Base-by-base conservation (phyloP, 2,113 vertebrate species). In the Datnioides undecimradiatus region DNA sequence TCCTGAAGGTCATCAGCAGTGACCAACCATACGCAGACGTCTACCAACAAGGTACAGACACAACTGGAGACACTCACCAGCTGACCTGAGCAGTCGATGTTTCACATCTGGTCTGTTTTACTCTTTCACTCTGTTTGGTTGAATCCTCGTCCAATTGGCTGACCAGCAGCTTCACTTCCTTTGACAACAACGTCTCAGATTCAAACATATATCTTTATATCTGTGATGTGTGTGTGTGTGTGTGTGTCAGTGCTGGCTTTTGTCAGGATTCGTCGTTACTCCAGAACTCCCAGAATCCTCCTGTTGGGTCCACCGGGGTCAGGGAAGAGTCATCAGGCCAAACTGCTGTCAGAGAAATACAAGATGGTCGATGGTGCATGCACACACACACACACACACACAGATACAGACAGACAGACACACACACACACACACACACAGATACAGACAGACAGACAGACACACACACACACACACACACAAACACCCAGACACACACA, bases 301-400 rank as follows among this genome's bases (percentile, higher is more conserved):
- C 94, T 99, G 4, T 82, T 95, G 2, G 98, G 98, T 73, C 96
- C 97, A 0, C 83, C 95, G 1, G 97, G 97, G 83, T 95, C 96
- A 1, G 98, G 97, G 68, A 97, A 96, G 90, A 96, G 95, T 67
- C 94, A 96, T 49, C 97, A 98, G 93, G 97, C 97, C 25, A 88
- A 86, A 16, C 90, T 96, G 41, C 90, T 99, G 81, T 92, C 96
- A 66, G 90, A 97, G 90, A 98, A 96, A 87, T 97, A 97, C 1
- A 41, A 91, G 51, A 57, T 98, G 66, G 93, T 98, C 87, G 94
- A 98, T 9, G 92, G 98, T 99, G 94, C 89, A 9, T 29, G 4
- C 62, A 25, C 54, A 29, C 59, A 13, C 52, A 51, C 58, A 25
- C 54, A n/a, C 43, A 51, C 16, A 40, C 67, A 67, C 52, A 59